A percentile compares a stretch with the other conserved stretches of the same genome.
Evolutionary conservation across 2,888 invertebrate genomes (phyloP).

Genomic region (Cerastoderma edule): DNA sequence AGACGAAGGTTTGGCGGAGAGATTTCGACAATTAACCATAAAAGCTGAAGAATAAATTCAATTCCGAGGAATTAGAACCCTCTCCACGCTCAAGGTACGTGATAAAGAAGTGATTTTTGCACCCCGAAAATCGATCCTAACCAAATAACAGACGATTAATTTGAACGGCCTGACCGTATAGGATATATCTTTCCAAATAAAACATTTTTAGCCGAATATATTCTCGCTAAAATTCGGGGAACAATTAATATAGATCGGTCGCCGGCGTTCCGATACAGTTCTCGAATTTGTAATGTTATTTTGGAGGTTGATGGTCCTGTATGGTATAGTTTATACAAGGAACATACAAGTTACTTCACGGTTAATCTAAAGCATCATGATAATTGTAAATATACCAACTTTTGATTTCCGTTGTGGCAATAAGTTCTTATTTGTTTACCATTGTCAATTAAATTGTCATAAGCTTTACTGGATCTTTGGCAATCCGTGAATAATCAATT

Average conservation of each 20-base stretch:
- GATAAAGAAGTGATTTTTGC: slow-evolving; percentile 10
- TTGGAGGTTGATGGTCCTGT: too few relatives aligned
- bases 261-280: too few relatives aligned
- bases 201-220: slow-evolving; percentile 8
- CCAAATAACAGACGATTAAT: slow-evolving; percentile 8
- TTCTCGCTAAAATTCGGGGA: not conserved
- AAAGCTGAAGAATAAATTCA: slow-evolving; percentile 19
- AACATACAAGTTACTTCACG: too few relatives aligned
- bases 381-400: too few relatives aligned
- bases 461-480: too few relatives aligned
- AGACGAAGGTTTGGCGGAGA: not conserved
- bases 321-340: too few relatives aligned
- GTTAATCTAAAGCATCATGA: too few relatives aligned
- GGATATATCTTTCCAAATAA: not conserved
- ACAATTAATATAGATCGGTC: not conserved
- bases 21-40: slow-evolving; percentile 7
- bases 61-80: not conserved
- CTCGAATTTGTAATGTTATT: too few relatives aligned
- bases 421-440: too few relatives aligned
- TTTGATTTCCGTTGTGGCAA: too few relatives aligned
- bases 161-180: not conserved
- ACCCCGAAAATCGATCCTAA: not conserved
- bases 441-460: too few relatives aligned
- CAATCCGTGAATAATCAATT: too few relatives aligned
- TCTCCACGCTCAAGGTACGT: not conserved